Evolutionary conservation across 2,797 vertebrate species (phyloP).

Genomic region (Crypturellus tataupa): DNA sequence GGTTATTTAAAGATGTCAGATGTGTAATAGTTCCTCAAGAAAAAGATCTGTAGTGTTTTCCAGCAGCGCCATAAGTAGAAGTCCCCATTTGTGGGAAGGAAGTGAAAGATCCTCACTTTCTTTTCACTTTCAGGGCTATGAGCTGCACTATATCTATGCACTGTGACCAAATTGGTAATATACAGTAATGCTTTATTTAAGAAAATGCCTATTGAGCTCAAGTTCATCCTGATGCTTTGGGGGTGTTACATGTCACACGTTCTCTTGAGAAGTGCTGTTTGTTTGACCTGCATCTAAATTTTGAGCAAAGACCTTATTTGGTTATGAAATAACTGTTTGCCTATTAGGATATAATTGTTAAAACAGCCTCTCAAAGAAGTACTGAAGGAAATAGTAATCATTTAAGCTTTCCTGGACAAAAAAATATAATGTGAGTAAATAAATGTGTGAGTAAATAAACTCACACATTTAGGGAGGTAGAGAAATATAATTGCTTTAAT

Average conservation of each 20-base stretch:
- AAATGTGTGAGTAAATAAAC: neutral
- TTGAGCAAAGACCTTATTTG: neutral
- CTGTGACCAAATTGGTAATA: neutral
- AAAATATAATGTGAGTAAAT: neutral
- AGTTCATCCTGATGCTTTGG: neutral
- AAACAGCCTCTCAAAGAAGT: neutral
- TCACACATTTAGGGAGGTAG: accelerated
- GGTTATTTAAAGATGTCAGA: neutral
- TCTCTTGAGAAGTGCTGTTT: neutral
- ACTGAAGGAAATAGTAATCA: accelerated
- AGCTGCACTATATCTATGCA: neutral
- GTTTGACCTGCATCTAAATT: neutral
- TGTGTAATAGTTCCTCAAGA: neutral
- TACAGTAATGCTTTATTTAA: neutral
- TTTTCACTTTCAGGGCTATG: neutral
- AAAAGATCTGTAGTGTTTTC: neutral
- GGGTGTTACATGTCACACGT: accelerated
- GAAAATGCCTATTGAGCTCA: neutral
- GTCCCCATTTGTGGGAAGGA: neutral
- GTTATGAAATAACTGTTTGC: neutral
- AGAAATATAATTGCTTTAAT: neutral
- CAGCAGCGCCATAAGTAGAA: neutral
- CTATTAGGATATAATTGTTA: neutral
- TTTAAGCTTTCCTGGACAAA: neutral
- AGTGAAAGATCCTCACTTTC: neutral